Evolutionary conservation across 1,140 invertebrate species (phyloP), one percentile per base, ranked within the genome.

Genomic region (Phortica variegata): DNA sequence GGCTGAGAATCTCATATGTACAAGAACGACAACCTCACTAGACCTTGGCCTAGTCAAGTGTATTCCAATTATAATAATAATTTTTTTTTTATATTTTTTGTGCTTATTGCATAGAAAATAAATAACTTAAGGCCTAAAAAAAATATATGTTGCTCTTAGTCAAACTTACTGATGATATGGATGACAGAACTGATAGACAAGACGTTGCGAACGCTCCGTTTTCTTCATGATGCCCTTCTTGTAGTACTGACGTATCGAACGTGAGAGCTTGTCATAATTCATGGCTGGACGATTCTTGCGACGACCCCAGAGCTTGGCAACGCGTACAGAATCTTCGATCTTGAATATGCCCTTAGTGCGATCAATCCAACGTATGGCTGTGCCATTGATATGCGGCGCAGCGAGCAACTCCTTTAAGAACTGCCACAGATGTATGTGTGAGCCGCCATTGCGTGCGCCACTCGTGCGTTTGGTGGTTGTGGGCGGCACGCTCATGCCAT

Each of bases 141-240:
- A 44, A 52, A 29, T 41, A 44, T 44, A 31, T 41, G 37, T 7
- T 13, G 32, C 15, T 32, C 39, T 23, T 15, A 2, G 3, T 20
- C 12, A 8, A 23, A 41, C 32, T 83, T 86, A 94, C 56, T 93
- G 83, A 65, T 85, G 87, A 78, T 97, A 97, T 5, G 93, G 92
- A 77, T 93, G 89, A 77, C 95, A 97, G 77, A 99, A 99, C 79
- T 98, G 96, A 78, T 99, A 99, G 38, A 99, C 97, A 50, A 99
- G 84, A 70, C 97, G 85, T 79, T 99, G 97, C 49, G 94, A 96
- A 31, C 96, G 83, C 70, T 97, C 93, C 3, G 97, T 98, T 77
- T 99, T 99, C 82, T 97, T 97, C 92, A 99, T 99, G 77, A 99
- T 99, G 34, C 95, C 95, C 77, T 99, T 99, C 78, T 98, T 98